phyloP scores from a whole-genome alignment of 1,140 invertebrate genomes.

The Scaptomyza hsui region DNA sequence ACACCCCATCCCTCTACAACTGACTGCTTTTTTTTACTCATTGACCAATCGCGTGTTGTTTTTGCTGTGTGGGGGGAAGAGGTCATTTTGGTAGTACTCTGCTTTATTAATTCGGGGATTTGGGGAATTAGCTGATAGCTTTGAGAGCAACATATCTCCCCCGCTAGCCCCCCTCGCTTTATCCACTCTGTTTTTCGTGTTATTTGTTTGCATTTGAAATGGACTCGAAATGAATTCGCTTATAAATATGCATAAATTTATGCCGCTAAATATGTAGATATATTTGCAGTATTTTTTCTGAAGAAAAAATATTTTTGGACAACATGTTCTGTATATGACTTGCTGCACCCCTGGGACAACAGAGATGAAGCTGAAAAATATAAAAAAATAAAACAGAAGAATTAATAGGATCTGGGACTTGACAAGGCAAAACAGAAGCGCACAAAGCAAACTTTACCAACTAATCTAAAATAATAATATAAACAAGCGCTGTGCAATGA shows the following conservation, averaged over 20 bases:
- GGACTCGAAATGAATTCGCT: slow-evolving; percentile 68
- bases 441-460: slow-evolving; percentile 8
- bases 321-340: slow-evolving; percentile 59
- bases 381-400: slow-evolving; percentile 29
- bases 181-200: slow-evolving; percentile 23
- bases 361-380: slow-evolving; percentile 59
- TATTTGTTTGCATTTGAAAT: slow-evolving; percentile 80
- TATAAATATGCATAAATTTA: slow-evolving; percentile 81
- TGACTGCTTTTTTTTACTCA: slow-evolving; percentile 40
- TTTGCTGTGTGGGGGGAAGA: slow-evolving; percentile 7
- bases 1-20: slow-evolving; percentile 1
- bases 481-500: not conserved
- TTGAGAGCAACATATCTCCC: slow-evolving; percentile 9
- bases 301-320: slow-evolving; percentile 16
- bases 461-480: slow-evolving; percentile 15
- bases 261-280: slow-evolving; percentile 42
- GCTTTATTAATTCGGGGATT: slow-evolving; percentile 81
- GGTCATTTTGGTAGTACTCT: slow-evolving; percentile 54
- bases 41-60: slow-evolving; percentile 59
- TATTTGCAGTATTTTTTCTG: slow-evolving; percentile 23
- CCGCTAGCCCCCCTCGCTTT: not conserved
- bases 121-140: slow-evolving; percentile 76
- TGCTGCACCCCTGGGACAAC: slow-evolving; percentile 46
- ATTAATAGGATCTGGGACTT: slow-evolving; percentile 71
- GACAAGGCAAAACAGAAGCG: not conserved